Evolutionary conservation across 2,888 invertebrate genomes (phyloP), one percentile per base, ranked within the genome.

Genomic region (Ariolimax columbianus): DNA sequence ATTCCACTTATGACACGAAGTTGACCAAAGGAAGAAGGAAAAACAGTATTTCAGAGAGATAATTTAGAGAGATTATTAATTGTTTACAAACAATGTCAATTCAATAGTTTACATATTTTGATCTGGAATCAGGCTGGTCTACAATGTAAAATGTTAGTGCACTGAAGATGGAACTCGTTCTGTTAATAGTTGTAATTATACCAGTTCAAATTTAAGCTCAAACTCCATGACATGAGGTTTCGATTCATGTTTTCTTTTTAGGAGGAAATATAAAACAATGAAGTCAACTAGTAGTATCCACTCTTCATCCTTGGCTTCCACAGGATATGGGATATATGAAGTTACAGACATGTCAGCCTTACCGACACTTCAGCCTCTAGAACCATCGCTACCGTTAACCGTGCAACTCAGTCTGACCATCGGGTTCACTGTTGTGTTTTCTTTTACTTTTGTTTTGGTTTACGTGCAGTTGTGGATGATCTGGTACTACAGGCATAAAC

Each of bases 391-490:
- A n/a, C 88, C 91, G 19, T 92, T 92, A 26, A 90, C 80, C 55
- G 91, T 93, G 30, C 91, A 93, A 82, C 87, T 92, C 17, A 91
- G 92, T 73, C 85, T 94, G 82, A 93, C 94, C 23, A 86, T 90
- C 23, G 89, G 90, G 23, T 93, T 91, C 86, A 91, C 91, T 23
- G 86, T 88, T 14, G 83, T 94, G 47, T 94, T 93, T 86, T 89
- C 90, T 7, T 81, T 92, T 9, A 83, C 93, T 72, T 94, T 94
- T 88, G 59, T 93, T 1, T 88, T 92, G 83, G 92, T 93, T n/a
- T 94, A 93, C 82, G 88, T 92, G 47, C 94, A 94, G 88, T 87
- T 94, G 55, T 93, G 93, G 92, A 92, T 94, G 92, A 94, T 94
- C 17, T 91, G 92, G 89, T 93, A 91, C 85, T 93, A 94, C 88